Evolutionary conservation across 2,888 invertebrate species (phyloP).

Genomic region (Sesamia inferens): DNA sequence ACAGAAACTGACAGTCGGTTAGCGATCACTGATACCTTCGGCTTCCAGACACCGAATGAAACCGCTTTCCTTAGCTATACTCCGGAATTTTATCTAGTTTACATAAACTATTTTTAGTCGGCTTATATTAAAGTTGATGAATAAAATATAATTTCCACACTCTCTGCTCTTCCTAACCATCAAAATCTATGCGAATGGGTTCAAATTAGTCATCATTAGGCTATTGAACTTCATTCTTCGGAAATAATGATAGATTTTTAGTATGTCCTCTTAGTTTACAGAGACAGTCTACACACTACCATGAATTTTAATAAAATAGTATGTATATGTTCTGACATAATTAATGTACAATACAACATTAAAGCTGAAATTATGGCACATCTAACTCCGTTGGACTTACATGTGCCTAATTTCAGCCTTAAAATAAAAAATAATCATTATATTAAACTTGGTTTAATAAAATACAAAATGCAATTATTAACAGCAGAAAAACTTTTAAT

Average conservation of each 20-base stretch:
- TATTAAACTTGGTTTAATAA: too few species aligned
- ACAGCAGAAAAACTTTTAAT: too few species aligned
- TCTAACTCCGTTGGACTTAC: too few species aligned
- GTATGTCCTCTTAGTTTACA: neutral
- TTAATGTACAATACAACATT: too few species aligned
- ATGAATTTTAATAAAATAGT: constrained; percentile 15
- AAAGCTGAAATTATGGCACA: too few species aligned
- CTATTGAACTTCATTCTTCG: constrained; percentile 64
- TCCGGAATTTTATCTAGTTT: constrained; percentile 83
- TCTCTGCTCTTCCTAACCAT: constrained; percentile 22
- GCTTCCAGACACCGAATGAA: constrained; percentile 69
- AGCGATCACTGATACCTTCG: constrained; percentile 71
- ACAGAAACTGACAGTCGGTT: constrained; percentile 66
- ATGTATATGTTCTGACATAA: neutral
- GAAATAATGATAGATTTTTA: constrained; percentile 28
- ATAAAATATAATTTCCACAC: constrained; percentile 65
- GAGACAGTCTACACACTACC: neutral
- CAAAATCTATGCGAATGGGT: constrained; percentile 31
- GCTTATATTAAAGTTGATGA: constrained; percentile 75
- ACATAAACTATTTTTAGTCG: constrained; percentile 80
- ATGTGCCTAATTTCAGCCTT: neutral
- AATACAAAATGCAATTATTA: too few species aligned
- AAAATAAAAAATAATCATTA: too few species aligned
- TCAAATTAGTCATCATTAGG: constrained; percentile 48
- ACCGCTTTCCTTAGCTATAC: constrained; percentile 72